phyloP scores from a whole-genome alignment of 2,888 invertebrate genomes.

The Ophion ventricosus region DNA sequence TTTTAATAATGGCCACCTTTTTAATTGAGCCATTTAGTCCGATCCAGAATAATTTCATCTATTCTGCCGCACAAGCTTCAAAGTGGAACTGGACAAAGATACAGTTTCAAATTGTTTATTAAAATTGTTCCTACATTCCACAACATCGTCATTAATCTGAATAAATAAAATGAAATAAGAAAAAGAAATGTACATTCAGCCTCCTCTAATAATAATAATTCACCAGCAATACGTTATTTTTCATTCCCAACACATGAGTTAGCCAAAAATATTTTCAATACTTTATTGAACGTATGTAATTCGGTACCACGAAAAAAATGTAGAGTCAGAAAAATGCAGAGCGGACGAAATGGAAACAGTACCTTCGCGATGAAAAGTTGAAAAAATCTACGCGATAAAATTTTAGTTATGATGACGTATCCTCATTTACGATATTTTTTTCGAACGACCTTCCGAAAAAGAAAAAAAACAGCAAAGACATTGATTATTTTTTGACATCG shows the following conservation, averaged over 20 bases:
- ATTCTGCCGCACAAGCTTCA: too few species aligned
- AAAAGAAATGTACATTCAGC: too few species aligned
- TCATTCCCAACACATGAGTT: too few species aligned
- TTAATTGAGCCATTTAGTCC: too few species aligned
- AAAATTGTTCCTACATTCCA: not conserved
- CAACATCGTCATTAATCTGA: not conserved
- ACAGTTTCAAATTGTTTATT: not conserved
- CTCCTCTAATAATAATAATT: too few species aligned
- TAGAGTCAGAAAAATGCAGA: not conserved
- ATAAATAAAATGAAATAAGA: not conserved
- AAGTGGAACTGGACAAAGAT: too few species aligned
- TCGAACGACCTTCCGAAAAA: constrained; percentile 2
- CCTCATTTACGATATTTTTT: not conserved
- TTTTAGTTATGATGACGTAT: not conserved
- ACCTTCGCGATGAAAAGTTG: not conserved
- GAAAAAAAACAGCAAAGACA: constrained; percentile 1
- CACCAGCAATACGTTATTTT: not conserved
- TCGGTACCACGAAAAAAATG: not conserved
- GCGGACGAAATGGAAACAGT: not conserved
- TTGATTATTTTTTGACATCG: constrained; percentile 49
- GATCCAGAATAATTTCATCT: too few species aligned
- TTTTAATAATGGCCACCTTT: too few species aligned
- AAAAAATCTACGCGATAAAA: too few species aligned
- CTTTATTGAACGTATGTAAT: not conserved
- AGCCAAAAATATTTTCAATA: not conserved